phyloP scores from a whole-genome alignment of 2,797 vertebrate species.

The Neosalanx taihuensis region DNA sequence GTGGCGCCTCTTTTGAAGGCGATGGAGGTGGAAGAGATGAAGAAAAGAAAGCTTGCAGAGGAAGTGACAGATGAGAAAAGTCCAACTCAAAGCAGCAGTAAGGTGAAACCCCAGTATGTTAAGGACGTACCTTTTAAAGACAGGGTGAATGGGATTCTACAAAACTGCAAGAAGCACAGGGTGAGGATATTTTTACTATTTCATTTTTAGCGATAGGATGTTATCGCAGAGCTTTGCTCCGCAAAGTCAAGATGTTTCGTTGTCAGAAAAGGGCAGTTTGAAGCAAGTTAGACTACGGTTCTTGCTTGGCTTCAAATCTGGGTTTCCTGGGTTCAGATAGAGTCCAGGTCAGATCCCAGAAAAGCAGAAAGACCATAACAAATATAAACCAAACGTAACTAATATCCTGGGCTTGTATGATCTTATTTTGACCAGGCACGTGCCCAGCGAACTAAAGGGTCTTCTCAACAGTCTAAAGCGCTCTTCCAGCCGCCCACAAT shows the following conservation, averaged over 20 bases:
- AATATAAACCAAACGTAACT: neutral
- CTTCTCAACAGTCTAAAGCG: neutral
- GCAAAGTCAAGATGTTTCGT: neutral
- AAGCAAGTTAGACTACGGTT: neutral
- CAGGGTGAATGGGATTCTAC: slow-evolving; percentile 53
- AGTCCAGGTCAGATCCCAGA: neutral
- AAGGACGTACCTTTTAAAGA: slow-evolving; percentile 37
- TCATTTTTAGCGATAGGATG: neutral
- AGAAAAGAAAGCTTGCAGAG: neutral
- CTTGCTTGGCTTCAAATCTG: neutral
- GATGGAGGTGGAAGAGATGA: neutral
- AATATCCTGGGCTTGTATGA: neutral
- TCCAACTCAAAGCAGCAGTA: neutral
- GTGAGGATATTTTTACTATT: neutral
- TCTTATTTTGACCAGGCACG: neutral
- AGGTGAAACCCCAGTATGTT: neutral
- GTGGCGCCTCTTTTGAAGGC: neutral
- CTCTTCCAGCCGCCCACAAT: slow-evolving; percentile 6
- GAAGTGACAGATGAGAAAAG: neutral
- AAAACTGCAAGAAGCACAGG: neutral
- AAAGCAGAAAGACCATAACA: too few species aligned
- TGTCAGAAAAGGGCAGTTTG: neutral
- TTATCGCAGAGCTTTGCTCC: neutral
- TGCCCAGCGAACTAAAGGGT: neutral
- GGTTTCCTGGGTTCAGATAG: too few species aligned